These are phyloP conservation scores for Zonitis immaculata DNA, from an alignment of 2,888 invertebrate genomes.

Conservation along the genomic window DNA sequence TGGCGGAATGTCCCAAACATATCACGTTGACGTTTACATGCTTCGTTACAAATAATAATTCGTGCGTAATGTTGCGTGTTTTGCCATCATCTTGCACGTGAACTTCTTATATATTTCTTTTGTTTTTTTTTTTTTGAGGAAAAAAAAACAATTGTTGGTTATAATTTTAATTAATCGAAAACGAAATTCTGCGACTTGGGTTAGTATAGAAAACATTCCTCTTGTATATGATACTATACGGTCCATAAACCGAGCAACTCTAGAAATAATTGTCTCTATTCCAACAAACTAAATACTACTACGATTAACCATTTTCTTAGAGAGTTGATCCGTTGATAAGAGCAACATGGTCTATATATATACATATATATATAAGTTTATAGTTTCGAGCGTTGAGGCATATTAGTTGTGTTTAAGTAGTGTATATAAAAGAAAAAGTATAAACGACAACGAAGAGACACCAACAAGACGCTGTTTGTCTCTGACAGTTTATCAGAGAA, in stretches of 20 bases:
- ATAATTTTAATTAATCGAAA: not conserved
- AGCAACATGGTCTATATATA: constrained; percentile 30
- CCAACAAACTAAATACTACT: not conserved
- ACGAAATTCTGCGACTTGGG: not conserved
- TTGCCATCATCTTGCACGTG: constrained; percentile 13
- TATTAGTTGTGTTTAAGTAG: constrained; percentile 23
- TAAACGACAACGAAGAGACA: constrained; percentile 26
- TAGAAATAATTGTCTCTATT: not conserved
- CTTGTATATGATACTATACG: too few species aligned
- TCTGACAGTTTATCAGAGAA: constrained; percentile 49
- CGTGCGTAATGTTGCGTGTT: constrained; percentile 32
- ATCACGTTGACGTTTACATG: too few species aligned
- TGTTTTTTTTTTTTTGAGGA: not conserved
- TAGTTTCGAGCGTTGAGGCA: constrained; percentile 33
- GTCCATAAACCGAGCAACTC: constrained; percentile 12
- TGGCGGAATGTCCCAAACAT: too few species aligned
- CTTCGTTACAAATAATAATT: too few species aligned
- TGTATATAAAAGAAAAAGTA: constrained; percentile 13
- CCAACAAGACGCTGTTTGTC: constrained; percentile 38
- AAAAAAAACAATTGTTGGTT: too few species aligned
- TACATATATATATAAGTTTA: too few species aligned
- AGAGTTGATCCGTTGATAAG: constrained; percentile 25
- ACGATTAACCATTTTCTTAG: not conserved
- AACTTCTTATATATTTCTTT: constrained; percentile 7
- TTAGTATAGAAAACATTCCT: not conserved